Percentiles rank a stretch among this genome's conserved stretches.
Conservation (phyloP, 2,888 invertebrate genomes). For the Osedax fenrisi region DNA sequence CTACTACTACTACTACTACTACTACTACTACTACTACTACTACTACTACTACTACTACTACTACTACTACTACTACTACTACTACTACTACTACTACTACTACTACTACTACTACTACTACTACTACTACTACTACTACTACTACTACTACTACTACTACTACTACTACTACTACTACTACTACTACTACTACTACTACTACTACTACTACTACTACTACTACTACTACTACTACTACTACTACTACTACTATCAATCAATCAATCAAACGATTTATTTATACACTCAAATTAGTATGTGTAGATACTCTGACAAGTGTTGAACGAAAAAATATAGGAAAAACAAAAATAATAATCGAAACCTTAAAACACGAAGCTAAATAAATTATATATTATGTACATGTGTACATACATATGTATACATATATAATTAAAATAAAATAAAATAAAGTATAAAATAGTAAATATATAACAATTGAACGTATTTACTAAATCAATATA, state of each 20-base stretch:
- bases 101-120: not conserved
- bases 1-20: constrained; percentile 20
- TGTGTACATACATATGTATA: too few species aligned
- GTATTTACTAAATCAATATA: too few species aligned
- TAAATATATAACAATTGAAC: too few species aligned
- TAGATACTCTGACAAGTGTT: too few species aligned
- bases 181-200: not conserved
- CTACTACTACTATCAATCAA: not conserved
- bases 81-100: not conserved
- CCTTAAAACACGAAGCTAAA: too few species aligned
- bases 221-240: not conserved
- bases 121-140: constrained; percentile 3
- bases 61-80: constrained; percentile 26
- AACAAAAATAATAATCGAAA: too few species aligned
- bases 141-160: constrained; percentile 25
- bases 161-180: not conserved
- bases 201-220: not conserved
- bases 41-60: constrained; percentile 22
- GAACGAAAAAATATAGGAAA: too few species aligned
- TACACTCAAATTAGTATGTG: too few species aligned
- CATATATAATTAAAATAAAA: too few species aligned
- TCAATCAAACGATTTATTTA: too few species aligned
- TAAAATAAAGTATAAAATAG: too few species aligned
- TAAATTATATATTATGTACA: too few species aligned
- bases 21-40: constrained; percentile 22